Conservation (phyloP, 1,140 invertebrate species). For the Magallana gigas region DNA sequence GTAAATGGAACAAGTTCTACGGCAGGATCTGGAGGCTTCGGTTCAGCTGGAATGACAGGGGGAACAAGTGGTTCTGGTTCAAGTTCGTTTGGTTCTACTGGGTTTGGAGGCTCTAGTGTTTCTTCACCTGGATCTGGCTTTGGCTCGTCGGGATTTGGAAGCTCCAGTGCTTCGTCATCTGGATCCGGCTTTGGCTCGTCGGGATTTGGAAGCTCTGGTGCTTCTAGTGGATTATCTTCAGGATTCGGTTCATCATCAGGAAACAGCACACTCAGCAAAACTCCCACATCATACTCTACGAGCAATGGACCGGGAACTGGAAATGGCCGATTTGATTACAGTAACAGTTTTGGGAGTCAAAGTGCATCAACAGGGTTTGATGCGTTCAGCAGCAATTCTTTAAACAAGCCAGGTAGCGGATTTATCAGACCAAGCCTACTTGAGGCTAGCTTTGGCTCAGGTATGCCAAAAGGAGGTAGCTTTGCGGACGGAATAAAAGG, state of each 20-base stretch:
- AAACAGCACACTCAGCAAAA: background rate
- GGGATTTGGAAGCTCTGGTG: constrained; percentile 11
- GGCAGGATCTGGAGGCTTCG: background rate
- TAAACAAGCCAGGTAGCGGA: background rate
- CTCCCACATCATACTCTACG: constrained; percentile 3
- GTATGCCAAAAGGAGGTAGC: constrained; percentile 29
- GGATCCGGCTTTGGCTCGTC: background rate
- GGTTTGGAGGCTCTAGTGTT: background rate
- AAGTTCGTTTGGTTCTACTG: background rate
- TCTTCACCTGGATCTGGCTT: background rate
- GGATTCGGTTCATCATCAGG: constrained; percentile 27
- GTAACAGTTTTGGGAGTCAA: constrained; percentile 34
- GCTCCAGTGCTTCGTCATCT: background rate
- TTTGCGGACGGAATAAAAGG: constrained; percentile 41
- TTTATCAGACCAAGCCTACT: constrained; percentile 6
- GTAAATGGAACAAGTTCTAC: background rate
- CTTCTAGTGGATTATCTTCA: background rate
- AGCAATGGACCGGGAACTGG: constrained; percentile 21
- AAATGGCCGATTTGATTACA: constrained; percentile 34
- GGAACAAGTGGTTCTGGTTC: constrained; percentile 14
- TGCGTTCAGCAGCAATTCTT: constrained; percentile 29
- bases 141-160: background rate
- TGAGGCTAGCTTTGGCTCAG: constrained; percentile 30
- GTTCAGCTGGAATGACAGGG: background rate
- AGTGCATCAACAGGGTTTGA: constrained; percentile 26